Conservation (phyloP, 2,888 invertebrate species). For the Chelonus formosanus region DNA sequence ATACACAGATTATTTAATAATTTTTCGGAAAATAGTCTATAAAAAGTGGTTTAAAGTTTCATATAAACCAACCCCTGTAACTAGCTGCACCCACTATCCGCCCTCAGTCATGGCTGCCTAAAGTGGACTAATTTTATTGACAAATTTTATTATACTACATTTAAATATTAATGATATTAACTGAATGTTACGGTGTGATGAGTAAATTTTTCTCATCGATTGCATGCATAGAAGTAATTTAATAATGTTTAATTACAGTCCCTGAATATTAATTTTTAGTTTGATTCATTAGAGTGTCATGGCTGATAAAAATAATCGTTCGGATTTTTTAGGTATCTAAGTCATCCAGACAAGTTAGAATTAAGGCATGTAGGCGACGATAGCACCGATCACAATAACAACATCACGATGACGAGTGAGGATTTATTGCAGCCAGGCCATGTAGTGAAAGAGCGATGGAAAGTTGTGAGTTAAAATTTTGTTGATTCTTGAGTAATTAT, state of each 20-base stretch:
- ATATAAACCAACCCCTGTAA: conserved; percentile 38
- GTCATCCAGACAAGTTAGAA: conserved; percentile 56
- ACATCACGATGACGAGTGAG: conserved; percentile 89
- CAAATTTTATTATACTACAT: conserved; percentile 38
- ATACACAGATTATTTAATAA: too few species aligned
- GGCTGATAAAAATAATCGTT: background rate
- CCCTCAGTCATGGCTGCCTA: conserved; percentile 63
- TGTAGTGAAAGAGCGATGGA: conserved; percentile 98
- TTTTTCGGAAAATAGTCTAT: too few species aligned
- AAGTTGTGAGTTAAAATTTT: conserved; percentile 77
- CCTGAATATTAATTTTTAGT: too few species aligned
- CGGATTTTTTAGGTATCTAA: conserved; percentile 38
- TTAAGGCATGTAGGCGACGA: conserved; percentile 63
- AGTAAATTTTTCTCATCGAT: conserved; percentile 5
- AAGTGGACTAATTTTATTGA: conserved; percentile 55
- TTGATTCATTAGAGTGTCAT: too few species aligned
- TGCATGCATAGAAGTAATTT: background rate
- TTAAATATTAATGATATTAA: conserved; percentile 20
- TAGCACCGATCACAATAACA: conserved; percentile 72
- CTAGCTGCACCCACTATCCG: conserved; percentile 56
- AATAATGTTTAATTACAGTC: background rate
- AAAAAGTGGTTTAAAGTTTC: too few species aligned
- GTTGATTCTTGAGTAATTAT: background rate
- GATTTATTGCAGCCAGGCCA: conserved; percentile 95
- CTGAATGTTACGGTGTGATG: conserved; percentile 48